phyloP scores from a whole-genome alignment of 2,888 invertebrate species.

The Julus scandinavius region DNA sequence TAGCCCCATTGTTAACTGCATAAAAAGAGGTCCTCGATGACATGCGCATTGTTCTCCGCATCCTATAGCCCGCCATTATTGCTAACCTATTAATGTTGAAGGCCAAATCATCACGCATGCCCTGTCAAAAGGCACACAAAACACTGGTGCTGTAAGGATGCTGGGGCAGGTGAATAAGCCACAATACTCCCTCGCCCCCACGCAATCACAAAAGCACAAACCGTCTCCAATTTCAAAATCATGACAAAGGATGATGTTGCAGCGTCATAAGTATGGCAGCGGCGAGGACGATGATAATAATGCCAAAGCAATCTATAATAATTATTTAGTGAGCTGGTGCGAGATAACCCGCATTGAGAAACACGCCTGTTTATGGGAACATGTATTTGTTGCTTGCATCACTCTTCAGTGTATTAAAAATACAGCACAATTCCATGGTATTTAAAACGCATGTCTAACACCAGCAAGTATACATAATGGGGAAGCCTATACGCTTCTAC shows the following conservation, averaged over 20 bases:
- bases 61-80: constrained; percentile 17
- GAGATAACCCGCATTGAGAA: not conserved
- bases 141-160: constrained; percentile 5
- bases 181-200: constrained; percentile 35
- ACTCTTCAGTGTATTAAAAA: too few species aligned
- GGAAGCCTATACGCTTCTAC: too few species aligned
- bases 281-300: not conserved
- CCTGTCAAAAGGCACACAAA: constrained; percentile 25
- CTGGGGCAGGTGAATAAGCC: constrained; percentile 28
- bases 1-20: constrained; percentile 49
- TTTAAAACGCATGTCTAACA: too few species aligned
- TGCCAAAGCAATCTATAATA: not conserved
- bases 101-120: constrained; percentile 16
- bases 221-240: constrained; percentile 36
- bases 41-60: constrained; percentile 33
- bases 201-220: constrained; percentile 11
- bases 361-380: not conserved
- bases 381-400: too few species aligned
- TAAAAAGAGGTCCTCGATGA: constrained; percentile 50
- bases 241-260: constrained; percentile 7
- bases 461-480: too few species aligned
- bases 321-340: constrained; percentile 15
- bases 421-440: too few species aligned
- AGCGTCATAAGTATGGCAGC: not conserved
- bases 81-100: constrained; percentile 42